Conservation (phyloP, 2,797 vertebrate genomes). For the Tragopan temminckii region DNA sequence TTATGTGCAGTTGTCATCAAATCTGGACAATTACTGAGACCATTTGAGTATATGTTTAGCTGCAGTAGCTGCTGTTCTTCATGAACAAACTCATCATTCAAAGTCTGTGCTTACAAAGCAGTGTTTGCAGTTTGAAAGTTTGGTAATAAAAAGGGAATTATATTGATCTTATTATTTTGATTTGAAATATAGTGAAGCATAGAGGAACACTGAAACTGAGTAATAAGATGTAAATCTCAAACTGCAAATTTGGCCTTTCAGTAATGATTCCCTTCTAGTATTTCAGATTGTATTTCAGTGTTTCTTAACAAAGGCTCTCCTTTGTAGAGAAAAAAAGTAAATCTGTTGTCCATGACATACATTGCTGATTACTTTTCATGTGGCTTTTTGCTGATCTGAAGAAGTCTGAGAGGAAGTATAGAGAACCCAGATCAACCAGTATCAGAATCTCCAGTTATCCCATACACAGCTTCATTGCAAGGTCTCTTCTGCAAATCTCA, state of each 20-base stretch:
- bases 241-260: not conserved
- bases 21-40: not conserved
- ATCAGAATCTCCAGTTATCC: slow-evolving; percentile 27
- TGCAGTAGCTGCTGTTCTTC: not conserved
- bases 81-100: not conserved
- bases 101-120: not conserved
- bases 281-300: slow-evolving; percentile 23
- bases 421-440: not conserved
- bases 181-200: not conserved
- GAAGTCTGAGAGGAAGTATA: slow-evolving; percentile 28
- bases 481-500: slow-evolving; percentile 33
- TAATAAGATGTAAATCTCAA: not conserved
- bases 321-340: slow-evolving; percentile 16
- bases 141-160: not conserved
- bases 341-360: not conserved
- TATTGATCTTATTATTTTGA: accelerated
- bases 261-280: not conserved
- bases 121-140: accelerated
- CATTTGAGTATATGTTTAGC: not conserved
- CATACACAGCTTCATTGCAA: not conserved
- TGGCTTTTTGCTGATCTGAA: slow-evolving; percentile 39
- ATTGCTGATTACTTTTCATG: slow-evolving; percentile 36
- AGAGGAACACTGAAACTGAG: not conserved
- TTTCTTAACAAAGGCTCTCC: slow-evolving; percentile 30
- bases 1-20: not conserved